A percentile compares a stretch with the other conserved stretches of the same genome.
Evolutionary conservation across 2,797 vertebrate species (phyloP).

Genomic region (Intellagama lesueurii): DNA sequence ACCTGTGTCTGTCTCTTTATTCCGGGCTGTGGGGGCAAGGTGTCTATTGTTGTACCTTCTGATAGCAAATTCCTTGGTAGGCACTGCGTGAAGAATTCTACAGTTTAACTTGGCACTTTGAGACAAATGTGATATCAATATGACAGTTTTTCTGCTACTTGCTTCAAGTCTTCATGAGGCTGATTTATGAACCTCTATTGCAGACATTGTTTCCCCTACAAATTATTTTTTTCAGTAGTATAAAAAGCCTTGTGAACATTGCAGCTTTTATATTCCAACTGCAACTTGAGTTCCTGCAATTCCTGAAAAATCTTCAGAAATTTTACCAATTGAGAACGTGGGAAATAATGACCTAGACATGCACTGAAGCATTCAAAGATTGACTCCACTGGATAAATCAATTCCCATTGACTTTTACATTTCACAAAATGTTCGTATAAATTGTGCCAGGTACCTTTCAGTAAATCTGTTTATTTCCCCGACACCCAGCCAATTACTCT

Average conservation of each 20-base stretch:
- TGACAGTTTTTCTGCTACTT: constrained; percentile 14
- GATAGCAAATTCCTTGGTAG: neutral
- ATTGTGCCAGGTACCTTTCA: constrained; percentile 9
- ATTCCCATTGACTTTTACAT: neutral
- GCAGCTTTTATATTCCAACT: neutral
- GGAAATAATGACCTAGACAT: neutral
- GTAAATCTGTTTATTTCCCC: constrained; percentile 36
- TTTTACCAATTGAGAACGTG: neutral
- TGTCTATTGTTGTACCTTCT: too few species aligned
- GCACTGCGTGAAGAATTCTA: neutral
- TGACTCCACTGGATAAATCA: neutral
- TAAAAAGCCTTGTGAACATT: neutral
- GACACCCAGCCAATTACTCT: constrained; percentile 18
- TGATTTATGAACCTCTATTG: neutral
- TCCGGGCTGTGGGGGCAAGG: too few species aligned
- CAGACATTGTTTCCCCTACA: neutral
- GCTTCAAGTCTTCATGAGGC: constrained; percentile 2
- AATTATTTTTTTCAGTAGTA: neutral
- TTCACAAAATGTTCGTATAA: neutral
- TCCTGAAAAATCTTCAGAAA: neutral
- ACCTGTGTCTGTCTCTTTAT: too few species aligned
- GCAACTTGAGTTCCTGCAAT: too few species aligned
- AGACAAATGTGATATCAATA: neutral
- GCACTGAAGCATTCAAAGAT: neutral
- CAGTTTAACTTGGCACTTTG: neutral